phyloP scores from a whole-genome alignment of 2,888 invertebrate species.

The Troides oblongomaculatus region DNA sequence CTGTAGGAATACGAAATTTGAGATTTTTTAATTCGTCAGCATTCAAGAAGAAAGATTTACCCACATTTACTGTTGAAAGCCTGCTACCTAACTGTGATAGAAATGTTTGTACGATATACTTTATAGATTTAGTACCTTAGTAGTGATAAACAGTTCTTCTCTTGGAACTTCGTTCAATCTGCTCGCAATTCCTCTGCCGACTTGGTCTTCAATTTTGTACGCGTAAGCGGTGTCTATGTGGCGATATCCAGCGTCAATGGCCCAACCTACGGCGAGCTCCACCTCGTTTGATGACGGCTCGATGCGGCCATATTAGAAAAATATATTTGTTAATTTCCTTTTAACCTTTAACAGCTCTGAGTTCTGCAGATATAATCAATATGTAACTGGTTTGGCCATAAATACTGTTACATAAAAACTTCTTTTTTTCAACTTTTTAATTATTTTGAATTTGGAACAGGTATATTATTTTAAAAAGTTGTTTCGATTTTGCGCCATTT shows the following conservation, averaged over 20 bases:
- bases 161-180: constrained; percentile 67
- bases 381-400: too few species aligned
- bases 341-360: neutral
- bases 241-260: constrained; percentile 81
- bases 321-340: constrained; percentile 12
- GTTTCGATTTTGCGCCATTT: too few species aligned
- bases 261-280: constrained; percentile 70
- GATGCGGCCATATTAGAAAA: constrained; percentile 43
- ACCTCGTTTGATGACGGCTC: constrained; percentile 50
- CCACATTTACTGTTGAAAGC: too few species aligned
- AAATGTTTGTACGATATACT: neutral
- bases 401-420: too few species aligned
- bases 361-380: too few species aligned
- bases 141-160: constrained; percentile 78
- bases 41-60: too few species aligned
- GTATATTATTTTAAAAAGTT: too few species aligned
- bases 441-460: too few species aligned
- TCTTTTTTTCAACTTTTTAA: too few species aligned
- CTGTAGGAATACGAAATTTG: neutral
- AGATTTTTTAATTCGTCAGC: too few species aligned
- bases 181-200: constrained; percentile 69
- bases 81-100: too few species aligned
- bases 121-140: constrained; percentile 61
- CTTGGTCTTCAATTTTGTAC: constrained; percentile 78
- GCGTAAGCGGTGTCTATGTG: constrained; percentile 83